Conservation (phyloP, 2,797 vertebrate species). For the Aplochiton taeniatus region DNA sequence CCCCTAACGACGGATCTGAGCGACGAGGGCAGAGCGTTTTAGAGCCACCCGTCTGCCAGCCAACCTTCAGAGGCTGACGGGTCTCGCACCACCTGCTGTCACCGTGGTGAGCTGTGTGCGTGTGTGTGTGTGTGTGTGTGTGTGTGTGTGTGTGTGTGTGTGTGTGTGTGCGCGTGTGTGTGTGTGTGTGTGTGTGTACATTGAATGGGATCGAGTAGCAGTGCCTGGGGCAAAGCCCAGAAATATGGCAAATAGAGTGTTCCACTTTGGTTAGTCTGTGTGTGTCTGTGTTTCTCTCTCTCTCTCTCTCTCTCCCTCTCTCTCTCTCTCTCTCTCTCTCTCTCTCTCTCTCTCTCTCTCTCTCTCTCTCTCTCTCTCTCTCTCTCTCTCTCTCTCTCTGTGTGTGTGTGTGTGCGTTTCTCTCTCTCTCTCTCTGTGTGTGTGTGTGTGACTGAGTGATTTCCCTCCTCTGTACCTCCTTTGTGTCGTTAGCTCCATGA, state of each 20-base stretch:
- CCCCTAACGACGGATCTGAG: constrained; percentile 68
- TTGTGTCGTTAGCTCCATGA: constrained; percentile 57
- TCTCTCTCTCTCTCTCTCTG: constrained; percentile 16
- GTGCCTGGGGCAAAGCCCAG: not conserved
- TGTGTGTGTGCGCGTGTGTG: not conserved
- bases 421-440: constrained; percentile 17
- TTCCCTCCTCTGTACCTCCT: constrained; percentile 30
- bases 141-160: not conserved
- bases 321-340: not conserved
- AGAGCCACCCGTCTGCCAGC: constrained; percentile 5
- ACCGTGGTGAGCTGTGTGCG: constrained; percentile 21
- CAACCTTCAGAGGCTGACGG: constrained; percentile 41
- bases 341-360: not conserved
- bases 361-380: too few species aligned
- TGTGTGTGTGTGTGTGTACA: not conserved
- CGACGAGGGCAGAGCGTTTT: constrained; percentile 12
- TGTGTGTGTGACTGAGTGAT: not conserved
- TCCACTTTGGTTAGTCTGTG: not conserved
- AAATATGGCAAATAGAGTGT: constrained; percentile 3
- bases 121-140: not conserved
- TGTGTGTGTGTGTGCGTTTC: too few species aligned
- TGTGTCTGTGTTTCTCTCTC: constrained; percentile 7
- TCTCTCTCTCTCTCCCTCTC: not conserved
- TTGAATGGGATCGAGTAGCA: constrained; percentile 7
- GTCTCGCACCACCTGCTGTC: constrained; percentile 69